Conservation (phyloP, 1,140 invertebrate genomes). For the Marisa cornuarietis region DNA sequence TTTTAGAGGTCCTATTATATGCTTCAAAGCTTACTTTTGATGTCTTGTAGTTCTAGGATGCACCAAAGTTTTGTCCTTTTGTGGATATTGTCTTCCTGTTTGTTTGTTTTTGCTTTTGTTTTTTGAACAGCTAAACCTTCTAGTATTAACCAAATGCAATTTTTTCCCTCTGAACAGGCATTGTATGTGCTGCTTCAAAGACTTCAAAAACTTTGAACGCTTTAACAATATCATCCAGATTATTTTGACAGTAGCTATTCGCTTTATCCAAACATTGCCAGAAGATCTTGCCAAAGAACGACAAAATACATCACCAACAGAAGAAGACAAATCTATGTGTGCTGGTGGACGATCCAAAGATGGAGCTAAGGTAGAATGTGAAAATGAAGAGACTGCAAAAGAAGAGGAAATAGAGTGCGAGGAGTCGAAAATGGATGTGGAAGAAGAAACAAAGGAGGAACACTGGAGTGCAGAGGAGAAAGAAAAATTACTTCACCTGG, state of each 20-base stretch:
- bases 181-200: constrained; percentile 92
- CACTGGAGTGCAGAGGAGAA: constrained; percentile 79
- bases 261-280: constrained; percentile 60
- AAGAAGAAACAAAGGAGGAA: constrained; percentile 37
- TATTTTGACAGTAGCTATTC: constrained; percentile 69
- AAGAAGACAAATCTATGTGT: constrained; percentile 24
- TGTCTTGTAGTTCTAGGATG: too few species aligned
- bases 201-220: constrained; percentile 88
- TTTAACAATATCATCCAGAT: constrained; percentile 88
- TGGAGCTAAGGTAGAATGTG: constrained; percentile 20
- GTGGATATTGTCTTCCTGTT: too few species aligned
- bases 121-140: constrained; percentile 2
- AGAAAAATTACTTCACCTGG: constrained; percentile 80
- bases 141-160: constrained; percentile 21
- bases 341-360: constrained; percentile 18
- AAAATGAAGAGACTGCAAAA: constrained; percentile 20
- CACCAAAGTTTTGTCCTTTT: too few species aligned
- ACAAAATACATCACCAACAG: constrained; percentile 30
- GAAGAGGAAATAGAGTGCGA: constrained; percentile 20
- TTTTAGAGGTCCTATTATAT: too few species aligned
- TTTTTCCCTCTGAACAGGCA: constrained; percentile 69
- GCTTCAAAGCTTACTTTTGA: too few species aligned
- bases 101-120: constrained; percentile 3
- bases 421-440: constrained; percentile 30
- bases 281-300: constrained; percentile 54